Conservation (phyloP, 35 echinoderm and acorn worm species). For the Lytechinus variegatus region DNA sequence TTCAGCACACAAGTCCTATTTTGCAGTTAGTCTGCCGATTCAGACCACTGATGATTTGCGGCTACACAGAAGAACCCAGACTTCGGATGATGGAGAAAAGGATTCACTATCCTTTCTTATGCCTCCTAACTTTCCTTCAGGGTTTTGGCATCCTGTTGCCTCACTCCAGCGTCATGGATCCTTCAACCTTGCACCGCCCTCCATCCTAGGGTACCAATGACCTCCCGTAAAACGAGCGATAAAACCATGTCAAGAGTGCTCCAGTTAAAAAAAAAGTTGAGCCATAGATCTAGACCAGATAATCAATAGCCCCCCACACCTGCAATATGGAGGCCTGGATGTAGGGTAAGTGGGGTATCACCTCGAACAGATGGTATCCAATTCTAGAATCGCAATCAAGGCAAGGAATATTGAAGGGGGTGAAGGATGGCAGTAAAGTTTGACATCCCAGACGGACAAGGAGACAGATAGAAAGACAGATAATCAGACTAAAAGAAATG, state of each 20-base stretch:
- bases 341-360: slow-evolving; percentile 34
- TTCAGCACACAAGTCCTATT: too few species aligned
- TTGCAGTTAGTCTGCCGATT: too few species aligned
- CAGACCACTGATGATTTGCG: too few species aligned
- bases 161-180: not conserved
- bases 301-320: slow-evolving; percentile 51
- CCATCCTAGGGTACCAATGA: not conserved
- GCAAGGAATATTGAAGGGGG: not conserved
- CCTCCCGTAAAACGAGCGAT: slow-evolving; percentile 44
- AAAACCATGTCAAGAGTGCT: slow-evolving; percentile 47
- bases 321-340: slow-evolving; percentile 18
- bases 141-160: not conserved
- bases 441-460: not conserved
- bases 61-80: not conserved
- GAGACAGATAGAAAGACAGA: slow-evolving; percentile 10
- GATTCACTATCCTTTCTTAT: not conserved
- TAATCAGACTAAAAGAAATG: not conserved
- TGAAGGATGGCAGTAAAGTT: not conserved
- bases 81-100: not conserved
- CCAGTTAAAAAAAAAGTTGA: slow-evolving; percentile 40
- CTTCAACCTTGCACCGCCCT: not conserved
- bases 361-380: not conserved
- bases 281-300: slow-evolving; percentile 39
- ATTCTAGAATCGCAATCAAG: not conserved
- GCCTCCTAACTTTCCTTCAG: not conserved